phyloP scores from a whole-genome alignment of 2,797 vertebrate genomes.

The Hybognathus amarus region DNA sequence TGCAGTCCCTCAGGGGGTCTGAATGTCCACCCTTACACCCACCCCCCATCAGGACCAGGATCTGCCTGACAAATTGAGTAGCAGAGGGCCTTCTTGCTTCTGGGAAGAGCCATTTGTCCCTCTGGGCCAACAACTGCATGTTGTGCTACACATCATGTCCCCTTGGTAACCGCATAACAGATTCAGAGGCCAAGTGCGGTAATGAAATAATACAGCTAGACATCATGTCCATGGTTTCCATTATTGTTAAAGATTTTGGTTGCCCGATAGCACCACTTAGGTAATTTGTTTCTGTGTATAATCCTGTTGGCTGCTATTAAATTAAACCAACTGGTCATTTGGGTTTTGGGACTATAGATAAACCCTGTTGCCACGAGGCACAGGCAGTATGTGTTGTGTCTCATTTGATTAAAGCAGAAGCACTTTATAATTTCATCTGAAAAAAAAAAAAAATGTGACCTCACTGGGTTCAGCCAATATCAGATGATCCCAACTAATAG shows the following conservation, averaged over 20 bases:
- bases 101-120: constrained; percentile 39
- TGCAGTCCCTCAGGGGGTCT: constrained; percentile 31
- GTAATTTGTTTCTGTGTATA: constrained; percentile 85
- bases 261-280: constrained; percentile 81
- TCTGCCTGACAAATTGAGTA: constrained; percentile 18
- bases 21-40: background rate
- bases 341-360: constrained; percentile 81
- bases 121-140: constrained; percentile 68
- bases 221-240: constrained; percentile 83
- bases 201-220: constrained; percentile 82
- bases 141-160: constrained; percentile 72
- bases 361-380: constrained; percentile 77
- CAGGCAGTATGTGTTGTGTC: constrained; percentile 72
- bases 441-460: constrained; percentile 79
- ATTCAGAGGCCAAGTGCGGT: constrained; percentile 76
- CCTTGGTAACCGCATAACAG: constrained; percentile 73
- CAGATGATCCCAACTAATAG: constrained; percentile 66
- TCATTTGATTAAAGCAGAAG: constrained; percentile 82
- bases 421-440: constrained; percentile 81
- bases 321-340: constrained; percentile 87
- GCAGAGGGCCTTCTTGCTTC: constrained; percentile 12
- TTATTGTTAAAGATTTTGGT: constrained; percentile 85
- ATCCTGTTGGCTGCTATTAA: constrained; percentile 85
- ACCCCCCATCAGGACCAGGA: constrained; percentile 6
- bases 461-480: constrained; percentile 70